phyloP scores from a whole-genome alignment of 2,113 vertebrate genomes.

The Corythornis cristatus region DNA sequence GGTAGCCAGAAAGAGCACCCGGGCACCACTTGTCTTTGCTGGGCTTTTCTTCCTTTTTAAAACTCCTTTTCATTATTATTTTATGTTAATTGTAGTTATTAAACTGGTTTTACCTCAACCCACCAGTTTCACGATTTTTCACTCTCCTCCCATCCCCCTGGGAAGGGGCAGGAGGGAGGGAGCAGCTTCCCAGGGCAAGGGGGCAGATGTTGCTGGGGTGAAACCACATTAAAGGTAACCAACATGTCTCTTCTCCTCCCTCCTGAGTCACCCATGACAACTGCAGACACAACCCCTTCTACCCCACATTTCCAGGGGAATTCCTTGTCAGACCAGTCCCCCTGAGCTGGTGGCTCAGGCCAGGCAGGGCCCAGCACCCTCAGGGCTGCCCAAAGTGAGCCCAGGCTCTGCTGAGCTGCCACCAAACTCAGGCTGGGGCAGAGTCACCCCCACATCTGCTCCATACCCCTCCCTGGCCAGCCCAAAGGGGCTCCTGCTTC shows the following conservation, averaged over 20 bases:
- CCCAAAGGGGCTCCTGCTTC: too few species aligned
- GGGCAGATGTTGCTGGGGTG: background rate
- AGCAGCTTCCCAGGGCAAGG: too few species aligned
- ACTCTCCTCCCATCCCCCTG: background rate
- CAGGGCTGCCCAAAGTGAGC: background rate
- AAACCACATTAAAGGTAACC: background rate
- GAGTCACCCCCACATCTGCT: background rate
- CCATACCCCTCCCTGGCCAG: background rate
- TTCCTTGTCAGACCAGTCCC: background rate
- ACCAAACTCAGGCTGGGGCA: background rate
- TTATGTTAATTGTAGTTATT: background rate
- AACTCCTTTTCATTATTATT: background rate
- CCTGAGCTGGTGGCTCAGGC: background rate
- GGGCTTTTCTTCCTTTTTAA: background rate
- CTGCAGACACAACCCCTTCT: background rate
- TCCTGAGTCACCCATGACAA: background rate
- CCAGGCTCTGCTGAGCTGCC: background rate
- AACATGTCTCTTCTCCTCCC: background rate
- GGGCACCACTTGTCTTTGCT: background rate
- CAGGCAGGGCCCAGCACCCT: background rate
- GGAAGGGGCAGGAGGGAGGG: too few species aligned
- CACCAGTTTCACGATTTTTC: background rate
- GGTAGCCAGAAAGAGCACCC: too few species aligned
- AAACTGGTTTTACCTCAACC: background rate
- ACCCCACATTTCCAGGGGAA: background rate